phyloP scores from a whole-genome alignment of 23 tunicate species.

The Botrylloides violaceus region DNA sequence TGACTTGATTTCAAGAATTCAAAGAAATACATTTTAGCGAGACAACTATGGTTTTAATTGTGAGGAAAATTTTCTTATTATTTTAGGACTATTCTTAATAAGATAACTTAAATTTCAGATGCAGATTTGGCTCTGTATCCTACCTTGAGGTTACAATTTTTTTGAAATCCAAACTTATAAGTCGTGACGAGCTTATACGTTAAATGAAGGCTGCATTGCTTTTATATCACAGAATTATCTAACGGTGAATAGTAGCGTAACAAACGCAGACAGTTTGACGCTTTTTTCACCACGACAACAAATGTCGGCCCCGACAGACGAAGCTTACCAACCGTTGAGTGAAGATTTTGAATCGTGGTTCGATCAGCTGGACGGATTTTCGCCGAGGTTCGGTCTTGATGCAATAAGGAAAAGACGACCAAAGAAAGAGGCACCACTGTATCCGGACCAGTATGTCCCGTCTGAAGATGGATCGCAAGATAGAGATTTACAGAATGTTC shows the following conservation, averaged over 20 bases:
- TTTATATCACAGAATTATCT: not conserved
- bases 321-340: not conserved
- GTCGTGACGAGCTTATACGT: no score
- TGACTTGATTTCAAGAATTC: no score
- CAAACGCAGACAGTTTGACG: not conserved
- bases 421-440: not conserved
- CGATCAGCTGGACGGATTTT: slow-evolving; percentile 2
- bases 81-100: no score
- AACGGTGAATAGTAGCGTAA: not conserved
- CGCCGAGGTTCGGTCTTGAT: not conserved
- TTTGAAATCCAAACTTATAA: no score
- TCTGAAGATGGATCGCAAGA: not conserved
- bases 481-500: not conserved
- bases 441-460: not conserved
- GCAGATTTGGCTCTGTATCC: no score
- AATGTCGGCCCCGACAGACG: not conserved
- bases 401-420: not conserved
- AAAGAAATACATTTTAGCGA: no score
- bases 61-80: no score
- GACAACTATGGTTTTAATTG: no score
- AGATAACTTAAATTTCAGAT: no score
- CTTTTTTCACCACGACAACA: not conserved
- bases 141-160: no score
- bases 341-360: not conserved
- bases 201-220: not conserved